Base-by-base conservation (phyloP, 2,888 invertebrate genomes). In the Sclerodermus sp. region DNA sequence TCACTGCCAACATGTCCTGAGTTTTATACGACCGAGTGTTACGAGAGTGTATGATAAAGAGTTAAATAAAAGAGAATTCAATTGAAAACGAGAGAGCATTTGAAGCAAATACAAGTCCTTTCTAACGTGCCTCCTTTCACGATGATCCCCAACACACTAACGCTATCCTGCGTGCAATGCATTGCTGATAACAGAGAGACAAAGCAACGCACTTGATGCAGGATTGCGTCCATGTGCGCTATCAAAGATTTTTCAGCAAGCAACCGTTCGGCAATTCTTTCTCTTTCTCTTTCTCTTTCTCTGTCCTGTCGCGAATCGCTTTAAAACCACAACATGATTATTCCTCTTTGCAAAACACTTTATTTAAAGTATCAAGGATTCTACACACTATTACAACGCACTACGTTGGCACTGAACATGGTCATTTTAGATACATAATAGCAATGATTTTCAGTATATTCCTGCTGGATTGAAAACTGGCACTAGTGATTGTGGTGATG, bases 171-270 rank as follows among this genome's bases (percentile, higher is more conserved):
- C 77, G 71, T 66, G 70, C 76, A 77, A 75, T 74, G 77, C 76
- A 74, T 77, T 77, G 77, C 76, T 74, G 61, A 70, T 72, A 68
- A 47, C 50, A 60, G 43, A 60, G 50, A 50, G 55, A 67, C 69
- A 66, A 67, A 76, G 73, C 77, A 77, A 77, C 70, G 76, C 76
- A 76, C 74, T 76, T 77, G 77, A 76, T 76, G 77, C 77, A 77
- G 77, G 77, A 77, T 77, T 70, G 70, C 71, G 67, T 67, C 67
- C 62, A 65, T 65, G 62, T 70, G 72, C 68, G 67, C 58, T 47
- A 37, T n/a, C n/a, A n/a, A n/a, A n/a, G n/a, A n/a, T n/a, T n/a
- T n/a, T n/a, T n/a, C n/a, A n/a, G n/a, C n/a, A n/a, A n/a, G n/a
- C n/a, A n/a, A n/a, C n/a, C n/a, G n/a, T n/a, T n/a, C n/a, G n/a